Conservation (phyloP, 2,888 invertebrate species). For the Orthosia cruda region DNA sequence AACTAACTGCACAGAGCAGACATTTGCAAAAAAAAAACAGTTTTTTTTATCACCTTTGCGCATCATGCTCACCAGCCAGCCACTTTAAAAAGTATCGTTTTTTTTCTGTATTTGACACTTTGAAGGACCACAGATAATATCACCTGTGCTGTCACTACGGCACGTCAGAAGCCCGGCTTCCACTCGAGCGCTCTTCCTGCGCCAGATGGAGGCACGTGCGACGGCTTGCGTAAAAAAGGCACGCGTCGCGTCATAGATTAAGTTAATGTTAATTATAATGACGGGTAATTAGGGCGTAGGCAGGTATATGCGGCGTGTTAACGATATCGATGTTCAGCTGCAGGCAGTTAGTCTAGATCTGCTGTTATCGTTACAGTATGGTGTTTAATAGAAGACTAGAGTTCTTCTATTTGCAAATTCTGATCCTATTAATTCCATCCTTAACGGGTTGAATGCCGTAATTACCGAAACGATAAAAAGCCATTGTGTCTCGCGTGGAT, state of each 20-base stretch:
- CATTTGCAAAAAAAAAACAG: not conserved
- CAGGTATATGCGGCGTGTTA: not conserved
- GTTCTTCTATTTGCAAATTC: not conserved
- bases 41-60: constrained; percentile 16
- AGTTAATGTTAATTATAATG: constrained; percentile 67
- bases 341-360: not conserved
- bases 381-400: not conserved
- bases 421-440: too few relatives aligned
- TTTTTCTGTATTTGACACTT: constrained; percentile 17
- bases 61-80: constrained; percentile 6
- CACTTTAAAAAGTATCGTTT: constrained; percentile 16
- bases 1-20: constrained; percentile 6
- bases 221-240: constrained; percentile 68
- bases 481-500: too few relatives aligned
- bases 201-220: constrained; percentile 90
- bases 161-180: constrained; percentile 87
- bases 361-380: not conserved
- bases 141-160: constrained; percentile 76
- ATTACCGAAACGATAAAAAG: too few relatives aligned
- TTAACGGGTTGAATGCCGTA: too few relatives aligned
- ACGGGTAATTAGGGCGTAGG: constrained; percentile 38
- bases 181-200: constrained; percentile 89
- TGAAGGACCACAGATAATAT: constrained; percentile 61
- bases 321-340: constrained; percentile 7
- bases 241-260: constrained; percentile 77